Evolutionary conservation across 2,888 invertebrate genomes (phyloP), one percentile per base, ranked within the genome.

Genomic region (Timandra comae): DNA sequence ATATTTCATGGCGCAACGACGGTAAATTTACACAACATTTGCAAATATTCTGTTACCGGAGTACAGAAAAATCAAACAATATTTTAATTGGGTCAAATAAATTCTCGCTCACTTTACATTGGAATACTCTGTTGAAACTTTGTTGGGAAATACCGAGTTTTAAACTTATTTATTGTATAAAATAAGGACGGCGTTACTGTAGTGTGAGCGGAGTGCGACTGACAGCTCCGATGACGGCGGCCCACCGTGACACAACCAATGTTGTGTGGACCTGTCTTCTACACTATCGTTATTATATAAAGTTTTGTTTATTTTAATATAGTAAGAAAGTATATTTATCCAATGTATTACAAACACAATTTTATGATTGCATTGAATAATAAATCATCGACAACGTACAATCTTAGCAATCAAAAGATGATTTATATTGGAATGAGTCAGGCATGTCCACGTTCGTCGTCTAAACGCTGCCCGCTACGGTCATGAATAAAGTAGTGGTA

Each of bases 401-500:
- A 16, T 16, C 16, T 27, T n/a, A 26, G 10, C 32, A 16, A 38
- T 38, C 28, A 29, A 22, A 31, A 33, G 26, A 27, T 22, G 16
- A 36, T 10, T 22, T 20, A 38, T 30, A 23, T 35, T 33, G 27
- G 28, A 30, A 41, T 12, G 36, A 7, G 16, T 16, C 6, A 16
- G 61, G 43, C 56, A 57, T 65, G 56, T 73, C 72, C 67, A 68
- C 49, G 52, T 49, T 54, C 41, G 46, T 43, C 56, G 54, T 43
- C 62, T 74, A 79, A 80, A 71, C 68, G 75, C 47, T 63, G 56
- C 67, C 52, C 68, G 56, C 68, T 49, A 59, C 51, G 63, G 69
- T 73, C 79, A 81, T 85, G 79, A 84, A 85, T 85, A 80, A 82
- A 65, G 71, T 65, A 85, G 78, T 63, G 58, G 52, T 82, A 85